Conservation (phyloP, 2,797 vertebrate species). For the Stomatorhinus walkeri region DNA sequence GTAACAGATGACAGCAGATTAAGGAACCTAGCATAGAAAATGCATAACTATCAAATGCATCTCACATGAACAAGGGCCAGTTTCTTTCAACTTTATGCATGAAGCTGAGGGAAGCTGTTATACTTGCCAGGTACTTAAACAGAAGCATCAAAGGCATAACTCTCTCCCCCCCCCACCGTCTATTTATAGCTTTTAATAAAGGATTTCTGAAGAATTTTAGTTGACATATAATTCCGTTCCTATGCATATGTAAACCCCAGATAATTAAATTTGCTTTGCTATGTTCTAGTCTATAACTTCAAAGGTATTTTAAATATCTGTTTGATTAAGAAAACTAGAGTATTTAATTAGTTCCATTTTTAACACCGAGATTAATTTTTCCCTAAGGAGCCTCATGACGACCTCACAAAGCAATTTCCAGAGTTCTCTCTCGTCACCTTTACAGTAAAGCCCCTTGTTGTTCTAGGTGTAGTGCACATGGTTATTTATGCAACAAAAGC, state of each 20-base stretch:
- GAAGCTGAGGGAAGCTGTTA: background rate
- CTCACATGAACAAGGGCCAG: background rate
- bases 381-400: background rate
- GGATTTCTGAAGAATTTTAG: slow-evolving; percentile 13
- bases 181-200: slow-evolving; percentile 13
- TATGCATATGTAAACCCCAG: background rate
- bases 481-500: background rate
- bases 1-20: slow-evolving; percentile 2
- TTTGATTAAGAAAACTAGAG: slow-evolving; percentile 10
- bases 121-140: slow-evolving; percentile 3
- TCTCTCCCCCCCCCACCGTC: background rate
- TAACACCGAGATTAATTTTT: slow-evolving; percentile 8
- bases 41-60: background rate
- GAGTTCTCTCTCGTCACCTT: background rate
- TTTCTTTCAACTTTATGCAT: background rate
- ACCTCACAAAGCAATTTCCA: background rate
- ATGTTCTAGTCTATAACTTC: slow-evolving; percentile 3
- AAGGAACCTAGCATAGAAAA: background rate
- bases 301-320: slow-evolving; percentile 14
- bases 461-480: background rate
- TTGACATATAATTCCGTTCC: background rate
- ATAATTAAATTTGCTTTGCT: slow-evolving; percentile 19
- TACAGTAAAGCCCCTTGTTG: background rate
- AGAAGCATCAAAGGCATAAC: background rate
- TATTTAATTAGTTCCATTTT: slow-evolving; percentile 15